phyloP scores from a whole-genome alignment of 1,140 invertebrate genomes.

The Zaprionus tsacasi region DNA sequence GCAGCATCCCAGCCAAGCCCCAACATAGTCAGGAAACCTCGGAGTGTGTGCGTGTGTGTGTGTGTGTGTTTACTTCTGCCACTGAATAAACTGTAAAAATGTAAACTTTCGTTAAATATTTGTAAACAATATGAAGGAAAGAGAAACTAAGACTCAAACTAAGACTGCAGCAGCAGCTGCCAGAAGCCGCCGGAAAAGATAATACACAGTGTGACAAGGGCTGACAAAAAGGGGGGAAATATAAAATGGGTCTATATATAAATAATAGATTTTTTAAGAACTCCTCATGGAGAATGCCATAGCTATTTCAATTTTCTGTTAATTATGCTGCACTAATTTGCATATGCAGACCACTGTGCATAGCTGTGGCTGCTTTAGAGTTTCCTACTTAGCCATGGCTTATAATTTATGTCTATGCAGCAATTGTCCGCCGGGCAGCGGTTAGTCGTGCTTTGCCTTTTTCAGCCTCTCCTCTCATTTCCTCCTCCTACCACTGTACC shows the following conservation, averaged over 20 bases:
- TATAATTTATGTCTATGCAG: slow-evolving; percentile 77
- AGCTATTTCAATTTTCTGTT: background rate
- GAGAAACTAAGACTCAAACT: slow-evolving; percentile 37
- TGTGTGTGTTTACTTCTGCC: slow-evolving; percentile 35
- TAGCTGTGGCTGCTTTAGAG: slow-evolving; percentile 39
- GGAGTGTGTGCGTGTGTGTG: slow-evolving; percentile 7
- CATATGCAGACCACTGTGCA: slow-evolving; percentile 45
- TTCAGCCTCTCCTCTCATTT: slow-evolving; percentile 1
- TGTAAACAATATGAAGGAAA: slow-evolving; percentile 57
- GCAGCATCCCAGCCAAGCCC: slow-evolving; percentile 33
- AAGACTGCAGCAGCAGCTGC: slow-evolving; percentile 27
- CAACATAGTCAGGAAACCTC: slow-evolving; percentile 43
- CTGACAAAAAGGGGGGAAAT: background rate
- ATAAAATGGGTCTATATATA: background rate
- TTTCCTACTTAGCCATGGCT: slow-evolving; percentile 65
- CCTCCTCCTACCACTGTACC: slow-evolving; percentile 2
- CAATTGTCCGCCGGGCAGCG: slow-evolving; percentile 69
- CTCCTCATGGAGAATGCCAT: background rate
- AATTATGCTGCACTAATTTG: slow-evolving; percentile 14
- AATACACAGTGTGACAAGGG: slow-evolving; percentile 19
- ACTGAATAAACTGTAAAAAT: slow-evolving; percentile 13
- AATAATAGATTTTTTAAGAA: background rate
- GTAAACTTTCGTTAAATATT: slow-evolving; percentile 70
- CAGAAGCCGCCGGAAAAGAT: slow-evolving; percentile 38
- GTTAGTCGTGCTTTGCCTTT: slow-evolving; percentile 57